phyloP scores from a whole-genome alignment of 30 jellyfish, hydroid and myxozoan species.

The Aurelia sp. region DNA sequence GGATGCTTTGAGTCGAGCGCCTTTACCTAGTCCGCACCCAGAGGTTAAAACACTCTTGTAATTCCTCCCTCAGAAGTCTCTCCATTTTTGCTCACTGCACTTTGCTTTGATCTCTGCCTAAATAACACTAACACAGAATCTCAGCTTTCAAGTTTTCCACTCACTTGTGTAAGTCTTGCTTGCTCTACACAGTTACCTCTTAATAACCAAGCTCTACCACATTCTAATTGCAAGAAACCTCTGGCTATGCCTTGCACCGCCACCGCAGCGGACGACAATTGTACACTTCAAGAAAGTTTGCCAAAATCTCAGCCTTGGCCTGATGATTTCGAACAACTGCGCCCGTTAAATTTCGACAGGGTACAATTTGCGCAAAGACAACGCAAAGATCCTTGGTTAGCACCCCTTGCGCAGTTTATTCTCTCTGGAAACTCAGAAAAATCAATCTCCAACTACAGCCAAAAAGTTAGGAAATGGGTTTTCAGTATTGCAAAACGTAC shows the following conservation, averaged over 20 bases:
- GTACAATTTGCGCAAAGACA: slow-evolving; percentile 11
- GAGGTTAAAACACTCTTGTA: slow-evolving; percentile 10
- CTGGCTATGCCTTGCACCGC: too few relatives aligned
- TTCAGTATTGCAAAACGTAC: slow-evolving; percentile 28
- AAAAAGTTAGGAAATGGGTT: slow-evolving; percentile 12
- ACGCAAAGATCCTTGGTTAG: slow-evolving; percentile 13
- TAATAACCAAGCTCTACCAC: too few relatives aligned
- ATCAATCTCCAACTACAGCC: background rate
- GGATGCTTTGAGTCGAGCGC: slow-evolving; percentile 38
- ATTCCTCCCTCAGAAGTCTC: background rate
- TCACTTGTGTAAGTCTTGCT: background rate
- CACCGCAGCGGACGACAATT: background rate
- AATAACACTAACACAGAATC: background rate
- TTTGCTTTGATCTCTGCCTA: background rate
- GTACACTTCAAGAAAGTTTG: background rate
- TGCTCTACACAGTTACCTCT: background rate
- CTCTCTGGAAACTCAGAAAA: background rate
- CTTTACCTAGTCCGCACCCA: slow-evolving; percentile 19
- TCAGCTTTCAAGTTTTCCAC: slow-evolving; percentile 1
- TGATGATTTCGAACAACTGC: background rate
- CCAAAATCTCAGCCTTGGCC: background rate
- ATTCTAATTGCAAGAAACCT: background rate
- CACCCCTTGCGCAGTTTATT: background rate
- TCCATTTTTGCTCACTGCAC: background rate
- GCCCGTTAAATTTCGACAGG: background rate